Base-by-base conservation (phyloP, 92 coral and sea anemone species). In the Parazoanthus atlanticus region DNA sequence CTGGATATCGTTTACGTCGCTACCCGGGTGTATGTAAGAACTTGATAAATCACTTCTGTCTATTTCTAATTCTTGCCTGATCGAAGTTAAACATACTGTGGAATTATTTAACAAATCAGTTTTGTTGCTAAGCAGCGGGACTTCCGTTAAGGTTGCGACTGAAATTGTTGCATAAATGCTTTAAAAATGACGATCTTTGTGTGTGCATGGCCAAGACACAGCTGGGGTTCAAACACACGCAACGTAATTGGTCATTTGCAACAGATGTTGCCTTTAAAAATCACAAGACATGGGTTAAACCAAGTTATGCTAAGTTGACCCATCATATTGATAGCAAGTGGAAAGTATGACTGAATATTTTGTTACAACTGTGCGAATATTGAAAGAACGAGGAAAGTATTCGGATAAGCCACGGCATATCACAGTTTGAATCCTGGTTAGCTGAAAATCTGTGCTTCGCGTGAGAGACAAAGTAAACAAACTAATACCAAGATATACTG, bases 401-500 rank as follows among this genome's bases (percentile, higher is more conserved):
- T 36, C 16, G 23, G 15, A 41, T 17, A 25, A 23, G 52, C 26
- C 19, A 38, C 8, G 11, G 17, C 41, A 41, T 11, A n/a, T 36
- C 29, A n/a, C 12, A 40, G 80, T n/a, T 30, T 74, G 31, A 76
- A 41, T 41, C 9, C 80, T 76, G 56, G 21, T n/a, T n/a, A 6
- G 31, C 25, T 16, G 46, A 76, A 76, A 36, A 26, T 25, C 46
- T 41, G 21, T 26, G 49, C 56, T 76, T 40, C 15, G 80, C 80
- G 54, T 41, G 54, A 76, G 80, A 33, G 58, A 41, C 52, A 38
- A 76, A 36, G 56, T 36, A 76, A 40, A 76, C 80, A 76, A 76
- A 23, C 8, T 23, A 10, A 41, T 40, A 40, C 26, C 4, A 5
- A 21, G 16, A 61, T 76, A 34, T 38, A n/a, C n/a, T n/a, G n/a